Conservation (phyloP, 2,888 invertebrate genomes). For the Agrilus mali region DNA sequence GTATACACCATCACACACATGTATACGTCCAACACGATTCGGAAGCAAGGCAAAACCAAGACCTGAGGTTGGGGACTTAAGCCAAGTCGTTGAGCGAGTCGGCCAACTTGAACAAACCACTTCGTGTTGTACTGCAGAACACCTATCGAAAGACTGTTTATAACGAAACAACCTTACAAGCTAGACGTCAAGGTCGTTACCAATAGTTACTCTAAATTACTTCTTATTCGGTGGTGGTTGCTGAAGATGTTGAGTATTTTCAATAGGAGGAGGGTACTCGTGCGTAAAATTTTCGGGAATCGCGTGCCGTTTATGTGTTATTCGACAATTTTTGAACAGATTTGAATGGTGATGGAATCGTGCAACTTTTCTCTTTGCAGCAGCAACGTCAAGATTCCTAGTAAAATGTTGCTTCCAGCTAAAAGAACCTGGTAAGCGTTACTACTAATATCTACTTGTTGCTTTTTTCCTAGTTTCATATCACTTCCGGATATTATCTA, state of each 20-base stretch:
- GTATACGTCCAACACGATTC: too few relatives aligned
- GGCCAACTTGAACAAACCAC: conserved; percentile 11
- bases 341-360: conserved; percentile 29
- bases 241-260: conserved; percentile 6
- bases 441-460: too few relatives aligned
- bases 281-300: conserved; percentile 11
- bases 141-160: conserved; percentile 14
- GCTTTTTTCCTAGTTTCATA: too few relatives aligned
- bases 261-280: conserved; percentile 3
- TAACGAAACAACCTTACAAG: conserved; percentile 18
- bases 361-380: conserved; percentile 19
- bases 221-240: conserved; percentile 1
- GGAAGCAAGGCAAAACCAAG: too few relatives aligned
- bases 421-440: conserved; percentile 24
- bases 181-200: conserved; percentile 17
- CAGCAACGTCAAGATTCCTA: conserved; percentile 3
- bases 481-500: too few relatives aligned
- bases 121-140: conserved; percentile 13
- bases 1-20: too few relatives aligned
- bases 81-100: too few relatives aligned
- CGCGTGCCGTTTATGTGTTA: conserved; percentile 20
- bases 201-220: conserved; percentile 5
- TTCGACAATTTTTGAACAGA: conserved; percentile 26
- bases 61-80: too few relatives aligned
- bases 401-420: conserved; percentile 23